Evolutionary conservation across 2,113 vertebrate species (phyloP), one percentile per base, ranked within the genome.

Genomic region (Serilophus lunatus): DNA sequence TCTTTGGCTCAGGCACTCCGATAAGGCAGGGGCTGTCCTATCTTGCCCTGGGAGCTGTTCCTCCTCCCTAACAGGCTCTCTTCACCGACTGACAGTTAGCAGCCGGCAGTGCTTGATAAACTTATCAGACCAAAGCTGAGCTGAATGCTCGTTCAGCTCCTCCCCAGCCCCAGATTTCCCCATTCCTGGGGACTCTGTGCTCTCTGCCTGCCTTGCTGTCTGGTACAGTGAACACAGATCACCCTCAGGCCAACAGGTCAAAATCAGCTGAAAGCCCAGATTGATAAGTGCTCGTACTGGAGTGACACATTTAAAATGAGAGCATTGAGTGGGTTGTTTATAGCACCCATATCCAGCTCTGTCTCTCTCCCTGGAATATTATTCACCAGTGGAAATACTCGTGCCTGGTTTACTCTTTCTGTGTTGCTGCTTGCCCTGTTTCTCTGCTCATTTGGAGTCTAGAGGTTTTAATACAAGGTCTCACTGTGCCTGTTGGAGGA

Each of bases 131-230:
- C 91, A 91, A 96, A 98, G 96, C 96, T 97, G 95, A 96, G 97
- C 82, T 74, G 61, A 17, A 8, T 35, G 92, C 90, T 15, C 1
- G 33, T 88, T 93, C 96, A 57, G 89, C 92, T 88, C 88, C 80
- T 98, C 97, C 97, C 96, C 92, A 93, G 96, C 97, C 86, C 93
- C 98, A 98, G 99, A 99, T 99, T 99, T 98, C 97, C 96, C 96
- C 90, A 75, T 94, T 87, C 78, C 86, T 72, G 33, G 66, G 72
- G 82, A 95, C 78, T 89, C 56, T 59, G 33, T 57, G 83, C 83
- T 93, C 91, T 90, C 15, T 14, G 57, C 86, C 69, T 33, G 56
- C 82, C 54, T 45, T 33, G 59, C 42, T 9, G 9, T 29, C 70
- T 92, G 72, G 20, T 88, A 18, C 7, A 4, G 65, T 23, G 79